Evolutionary conservation across 1,140 invertebrate genomes (phyloP).

Genomic region (Onthophagus taurus): DNA sequence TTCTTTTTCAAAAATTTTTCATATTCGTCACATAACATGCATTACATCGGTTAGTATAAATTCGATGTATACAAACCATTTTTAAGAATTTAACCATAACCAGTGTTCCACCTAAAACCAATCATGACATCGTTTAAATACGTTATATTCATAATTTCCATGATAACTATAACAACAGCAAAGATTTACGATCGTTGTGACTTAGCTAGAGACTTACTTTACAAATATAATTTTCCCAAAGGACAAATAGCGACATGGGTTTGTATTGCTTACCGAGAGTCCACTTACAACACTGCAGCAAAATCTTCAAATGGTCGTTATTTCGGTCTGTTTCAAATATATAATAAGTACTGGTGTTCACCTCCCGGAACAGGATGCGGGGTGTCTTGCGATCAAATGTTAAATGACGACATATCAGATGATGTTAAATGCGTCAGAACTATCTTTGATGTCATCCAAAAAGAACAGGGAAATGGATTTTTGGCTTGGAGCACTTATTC

Average conservation of each 20-base stretch:
- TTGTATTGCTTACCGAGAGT: constrained; percentile 65
- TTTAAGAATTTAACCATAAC: too few species aligned
- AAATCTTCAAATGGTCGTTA: constrained; percentile 53
- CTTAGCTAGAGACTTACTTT: constrained; percentile 50
- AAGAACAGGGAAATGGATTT: constrained; percentile 57
- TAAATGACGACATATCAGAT: constrained; percentile 56
- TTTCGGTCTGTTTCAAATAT: constrained; percentile 67
- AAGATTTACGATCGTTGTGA: constrained; percentile 58
- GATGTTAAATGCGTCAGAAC: constrained; percentile 54
- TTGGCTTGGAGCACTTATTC: constrained; percentile 58
- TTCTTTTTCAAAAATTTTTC: too few species aligned
- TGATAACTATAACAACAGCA: neutral
- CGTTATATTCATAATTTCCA: neutral
- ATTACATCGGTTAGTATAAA: too few species aligned
- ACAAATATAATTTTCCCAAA: constrained; percentile 43
- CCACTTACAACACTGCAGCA: constrained; percentile 56
- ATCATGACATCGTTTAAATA: too few species aligned
- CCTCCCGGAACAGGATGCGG: constrained; percentile 46
- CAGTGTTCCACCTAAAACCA: too few species aligned
- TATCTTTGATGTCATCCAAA: constrained; percentile 51
- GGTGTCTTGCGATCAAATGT: constrained; percentile 46
- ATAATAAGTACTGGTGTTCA: constrained; percentile 63
- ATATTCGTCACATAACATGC: too few species aligned
- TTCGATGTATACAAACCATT: too few species aligned
- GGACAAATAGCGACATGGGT: constrained; percentile 60